Evolutionary conservation across 2,888 invertebrate genomes (phyloP), one percentile per base, ranked within the genome.

Genomic region (Pinctada fucata): DNA sequence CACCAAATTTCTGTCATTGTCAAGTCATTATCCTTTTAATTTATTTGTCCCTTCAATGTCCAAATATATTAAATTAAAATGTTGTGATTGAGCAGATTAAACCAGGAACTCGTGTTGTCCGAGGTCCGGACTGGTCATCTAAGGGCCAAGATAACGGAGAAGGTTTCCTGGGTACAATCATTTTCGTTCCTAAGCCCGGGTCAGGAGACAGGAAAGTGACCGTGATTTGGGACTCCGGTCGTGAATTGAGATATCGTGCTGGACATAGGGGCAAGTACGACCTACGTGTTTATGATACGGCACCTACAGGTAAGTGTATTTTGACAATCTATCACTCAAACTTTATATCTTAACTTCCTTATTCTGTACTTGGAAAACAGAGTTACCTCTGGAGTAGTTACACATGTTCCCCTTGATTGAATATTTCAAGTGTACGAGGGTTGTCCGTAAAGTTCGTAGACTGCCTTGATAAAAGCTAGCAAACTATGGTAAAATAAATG

Each of bases 281-380:
- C 93, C 93, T 97, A 63, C 93, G 95, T 82, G 94, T 96, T 73
- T 94, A 96, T 82, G 97, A 97, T 91, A 96, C 96, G 93, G 96
- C 96, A 82, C 95, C 95, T 91, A 94, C 95, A 88, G 96, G 96
- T 95, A 93, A 48, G 67, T 68, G 48, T 51, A 6, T 16, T 67
- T 16, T 2, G 3, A 10, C 50, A 67, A 31, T 31, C 31, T 31
- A 31, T 31, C 31, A 31, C 31, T 31, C 31, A 31, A 31, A 31
- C 31, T 31, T 31, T 31, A 31, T 31, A 31, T 31, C 31, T 1
- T 31, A 31, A 31, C 31, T 31, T 31, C 31, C 31, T 31, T 31
- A 31, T 31, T 31, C 31, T 0, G 31, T 31, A 31, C 31, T 31
- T 31, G 31, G 31, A 31, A 31, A 31, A 31, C 31, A 31, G 31